Evolutionary conservation across 1,140 invertebrate species (phyloP).

Genomic region (Zaprionus africanus): DNA sequence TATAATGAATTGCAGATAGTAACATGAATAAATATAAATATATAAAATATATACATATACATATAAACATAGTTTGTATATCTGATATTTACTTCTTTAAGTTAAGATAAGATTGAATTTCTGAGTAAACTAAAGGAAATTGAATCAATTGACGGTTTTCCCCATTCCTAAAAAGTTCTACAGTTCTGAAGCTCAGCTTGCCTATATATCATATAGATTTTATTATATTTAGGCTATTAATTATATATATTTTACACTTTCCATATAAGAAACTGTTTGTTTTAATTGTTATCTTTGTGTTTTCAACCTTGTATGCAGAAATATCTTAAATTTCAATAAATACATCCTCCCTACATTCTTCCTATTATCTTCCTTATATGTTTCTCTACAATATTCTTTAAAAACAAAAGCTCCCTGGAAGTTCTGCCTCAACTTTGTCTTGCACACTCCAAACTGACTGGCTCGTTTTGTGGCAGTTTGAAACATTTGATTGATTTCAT

Average conservation of each 20-base stretch:
- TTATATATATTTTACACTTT: no score
- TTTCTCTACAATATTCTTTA: background rate
- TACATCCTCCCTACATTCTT: background rate
- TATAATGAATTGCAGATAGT: no score
- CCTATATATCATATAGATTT: background rate
- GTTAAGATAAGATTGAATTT: no score
- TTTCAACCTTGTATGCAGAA: no score
- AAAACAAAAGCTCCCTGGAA: background rate
- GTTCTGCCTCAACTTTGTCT: background rate
- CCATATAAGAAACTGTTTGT: no score
- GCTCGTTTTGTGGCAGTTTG: background rate
- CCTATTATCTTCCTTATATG: background rate
- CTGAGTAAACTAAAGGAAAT: no score
- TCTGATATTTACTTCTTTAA: no score
- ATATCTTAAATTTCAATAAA: background rate
- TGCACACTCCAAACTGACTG: background rate
- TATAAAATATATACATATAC: no score
- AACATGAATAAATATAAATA: no score
- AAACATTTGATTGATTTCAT: slow-evolving; percentile 36
- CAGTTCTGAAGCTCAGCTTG: background rate
- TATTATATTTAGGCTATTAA: background rate
- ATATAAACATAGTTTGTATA: no score
- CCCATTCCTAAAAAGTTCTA: background rate
- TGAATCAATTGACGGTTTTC: accelerated
- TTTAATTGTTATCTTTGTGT: no score